Evolutionary conservation across 2,888 invertebrate genomes (phyloP).

Genomic region (Hemaris fuciformis): DNA sequence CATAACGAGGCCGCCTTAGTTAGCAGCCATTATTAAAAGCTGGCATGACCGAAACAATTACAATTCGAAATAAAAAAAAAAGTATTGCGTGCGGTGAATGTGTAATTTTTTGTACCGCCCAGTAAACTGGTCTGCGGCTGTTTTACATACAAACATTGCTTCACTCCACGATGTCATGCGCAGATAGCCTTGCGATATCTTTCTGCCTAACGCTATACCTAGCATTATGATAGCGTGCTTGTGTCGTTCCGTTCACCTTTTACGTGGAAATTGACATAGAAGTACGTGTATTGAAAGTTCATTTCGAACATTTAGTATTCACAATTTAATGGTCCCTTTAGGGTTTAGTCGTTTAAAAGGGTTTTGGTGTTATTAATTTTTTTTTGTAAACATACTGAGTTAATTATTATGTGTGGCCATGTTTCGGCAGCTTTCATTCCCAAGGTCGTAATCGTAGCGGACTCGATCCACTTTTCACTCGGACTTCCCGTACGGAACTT

Average conservation of each 20-base stretch:
- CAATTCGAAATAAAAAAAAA: constrained; percentile 41
- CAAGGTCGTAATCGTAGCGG: constrained; percentile 43
- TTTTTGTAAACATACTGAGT: neutral
- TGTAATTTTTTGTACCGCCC: constrained; percentile 31
- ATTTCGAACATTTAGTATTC: neutral
- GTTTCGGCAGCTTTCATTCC: constrained; percentile 53
- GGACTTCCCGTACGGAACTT: constrained; percentile 49
- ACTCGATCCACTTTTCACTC: constrained; percentile 54
- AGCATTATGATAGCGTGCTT: neutral
- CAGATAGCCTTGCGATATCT: constrained; percentile 9
- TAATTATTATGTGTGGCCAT: constrained; percentile 37
- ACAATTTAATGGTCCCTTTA: neutral
- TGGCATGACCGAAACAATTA: constrained; percentile 58
- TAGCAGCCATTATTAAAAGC: constrained; percentile 43
- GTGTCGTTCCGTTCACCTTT: neutral
- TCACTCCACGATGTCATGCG: constrained; percentile 4
- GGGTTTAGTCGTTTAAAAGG: neutral
- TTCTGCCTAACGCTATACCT: neutral
- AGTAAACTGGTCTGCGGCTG: constrained; percentile 2
- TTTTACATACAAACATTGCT: constrained; percentile 10
- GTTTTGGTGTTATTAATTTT: neutral
- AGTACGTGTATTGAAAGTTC: constrained; percentile 1
- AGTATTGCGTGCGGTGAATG: constrained; percentile 35
- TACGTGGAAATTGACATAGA: neutral
- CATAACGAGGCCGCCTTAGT: constrained; percentile 58